phyloP scores from a whole-genome alignment of 2,888 invertebrate species.

The Augiades crinisus region DNA sequence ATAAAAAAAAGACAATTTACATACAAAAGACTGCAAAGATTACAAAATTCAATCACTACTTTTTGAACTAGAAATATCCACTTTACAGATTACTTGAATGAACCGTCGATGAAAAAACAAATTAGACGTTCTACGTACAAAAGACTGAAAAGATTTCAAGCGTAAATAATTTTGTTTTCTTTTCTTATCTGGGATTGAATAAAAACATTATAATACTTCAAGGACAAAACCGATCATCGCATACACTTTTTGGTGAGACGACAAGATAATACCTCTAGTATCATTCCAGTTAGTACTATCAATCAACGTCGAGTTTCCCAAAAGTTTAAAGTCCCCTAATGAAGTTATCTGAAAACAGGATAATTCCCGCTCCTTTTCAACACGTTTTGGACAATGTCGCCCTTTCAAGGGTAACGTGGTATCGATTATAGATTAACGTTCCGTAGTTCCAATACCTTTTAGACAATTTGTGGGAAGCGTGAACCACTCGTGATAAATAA shows the following conservation, averaged over 20 bases:
- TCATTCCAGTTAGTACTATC: constrained; percentile 37
- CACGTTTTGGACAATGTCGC: constrained; percentile 2
- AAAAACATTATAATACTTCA: too few species aligned
- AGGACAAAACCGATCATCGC: constrained; percentile 34
- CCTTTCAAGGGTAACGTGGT: constrained; percentile 16
- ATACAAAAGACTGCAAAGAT: too few species aligned
- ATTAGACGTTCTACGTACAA: too few species aligned
- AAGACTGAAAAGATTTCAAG: too few species aligned
- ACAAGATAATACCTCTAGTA: constrained; percentile 24
- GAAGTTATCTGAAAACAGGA: constrained; percentile 44
- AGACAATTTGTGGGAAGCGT: neutral
- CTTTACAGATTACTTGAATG: too few species aligned
- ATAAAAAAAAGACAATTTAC: too few species aligned
- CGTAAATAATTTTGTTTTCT: too few species aligned
- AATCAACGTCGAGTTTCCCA: constrained; percentile 43
- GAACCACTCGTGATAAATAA: constrained; percentile 7
- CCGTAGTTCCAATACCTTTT: constrained; percentile 5
- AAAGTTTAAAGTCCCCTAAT: constrained; percentile 44
- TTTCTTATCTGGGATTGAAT: too few species aligned
- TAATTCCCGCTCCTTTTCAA: constrained; percentile 14
- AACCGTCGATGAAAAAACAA: too few species aligned
- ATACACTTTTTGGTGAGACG: neutral
- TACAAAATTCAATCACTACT: too few species aligned
- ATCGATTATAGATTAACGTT: constrained; percentile 39
- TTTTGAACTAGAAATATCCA: too few species aligned